Base-by-base conservation (phyloP, 2,797 vertebrate genomes). In the Pterois miles region DNA sequence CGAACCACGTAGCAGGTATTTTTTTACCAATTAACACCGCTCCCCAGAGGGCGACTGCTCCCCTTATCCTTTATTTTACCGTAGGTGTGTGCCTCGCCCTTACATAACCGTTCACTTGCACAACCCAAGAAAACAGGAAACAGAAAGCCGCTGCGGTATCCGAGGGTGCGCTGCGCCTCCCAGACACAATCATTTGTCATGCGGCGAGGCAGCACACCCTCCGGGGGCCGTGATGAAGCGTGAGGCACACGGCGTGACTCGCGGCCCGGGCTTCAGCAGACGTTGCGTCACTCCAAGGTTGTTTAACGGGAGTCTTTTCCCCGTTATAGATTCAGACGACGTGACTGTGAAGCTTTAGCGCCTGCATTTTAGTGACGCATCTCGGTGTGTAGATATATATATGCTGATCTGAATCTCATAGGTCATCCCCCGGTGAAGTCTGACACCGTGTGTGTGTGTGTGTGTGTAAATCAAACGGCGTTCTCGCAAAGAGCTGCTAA, bases 211-310 rank as follows among this genome's bases (percentile, higher is more conserved):
- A 8, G 66, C 50, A 10, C 31, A 10, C 50, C 20, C 25, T 20
- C 13, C 13, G 18, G 50, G 53, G 48, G 38, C 74, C 16, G 75
- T 86, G 83, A 88, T 86, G 66, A 71, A 87, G 83, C 14, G n/a
- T 6, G 16, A 3, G 34, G 59, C 40, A 76, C 73, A 48, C 25
- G 23, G 52, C 1, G 54, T 90, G 89, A 90, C 50, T 33, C 83
- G 80, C 74, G 71, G 85, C 76, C 68, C 31, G 0, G 74, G 70
- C 65, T 69, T 22, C 8, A 71, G 71, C 53, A 8, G 67, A 64
- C 75, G 78, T 71, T 77, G 74, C 84, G 84, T 86, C 82, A 81
- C 86, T 73, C 80, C 62, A 69, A 75, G 81, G 80, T 89, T 88
- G 80, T 84, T 90, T 86, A 83, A 86, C 88, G 77, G 83, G 67